Percentiles rank a stretch among this genome's conserved stretches.
Evolutionary conservation across 2,797 vertebrate species (phyloP).

Genomic region (Nyctalus aviator): DNA sequence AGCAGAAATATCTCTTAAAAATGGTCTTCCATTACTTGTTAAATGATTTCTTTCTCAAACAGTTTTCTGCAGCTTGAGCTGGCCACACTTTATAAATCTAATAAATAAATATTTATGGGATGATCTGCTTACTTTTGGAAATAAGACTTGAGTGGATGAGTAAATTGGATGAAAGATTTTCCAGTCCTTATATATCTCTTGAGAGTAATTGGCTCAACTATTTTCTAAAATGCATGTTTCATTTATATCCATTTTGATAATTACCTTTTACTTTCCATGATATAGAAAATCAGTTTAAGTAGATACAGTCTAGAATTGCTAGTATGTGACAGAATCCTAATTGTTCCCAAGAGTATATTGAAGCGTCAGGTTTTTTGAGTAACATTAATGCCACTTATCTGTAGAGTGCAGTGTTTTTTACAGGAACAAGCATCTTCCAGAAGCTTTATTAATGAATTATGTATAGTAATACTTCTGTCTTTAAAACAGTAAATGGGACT

Average conservation of each 20-base stretch:
- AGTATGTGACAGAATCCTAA: constrained; percentile 72
- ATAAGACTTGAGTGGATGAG: constrained; percentile 59
- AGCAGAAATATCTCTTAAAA: constrained; percentile 18
- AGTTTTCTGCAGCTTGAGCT: constrained; percentile 39
- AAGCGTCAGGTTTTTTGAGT: constrained; percentile 70
- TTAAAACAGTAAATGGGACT: constrained; percentile 26
- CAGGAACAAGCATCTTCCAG: constrained; percentile 60
- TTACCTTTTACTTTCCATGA: constrained; percentile 63
- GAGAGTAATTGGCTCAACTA: constrained; percentile 46
- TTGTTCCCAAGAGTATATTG: constrained; percentile 53
- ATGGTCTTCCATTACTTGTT: not conserved
- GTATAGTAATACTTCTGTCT: constrained; percentile 44
- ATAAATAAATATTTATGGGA: constrained; percentile 72
- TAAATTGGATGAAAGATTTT: constrained; percentile 77
- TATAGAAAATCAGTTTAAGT: constrained; percentile 70
- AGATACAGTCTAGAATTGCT: not conserved
- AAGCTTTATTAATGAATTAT: constrained; percentile 42
- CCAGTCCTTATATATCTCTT: constrained; percentile 46
- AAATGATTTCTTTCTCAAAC: constrained; percentile 43
- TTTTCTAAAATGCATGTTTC: constrained; percentile 74
- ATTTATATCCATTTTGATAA: constrained; percentile 76
- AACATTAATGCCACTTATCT: constrained; percentile 69
- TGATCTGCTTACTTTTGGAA: constrained; percentile 67
- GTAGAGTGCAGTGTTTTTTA: constrained; percentile 48
- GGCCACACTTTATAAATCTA: constrained; percentile 55